phyloP scores from a whole-genome alignment of 1,140 invertebrate species.

The Charaxes varanes region DNA sequence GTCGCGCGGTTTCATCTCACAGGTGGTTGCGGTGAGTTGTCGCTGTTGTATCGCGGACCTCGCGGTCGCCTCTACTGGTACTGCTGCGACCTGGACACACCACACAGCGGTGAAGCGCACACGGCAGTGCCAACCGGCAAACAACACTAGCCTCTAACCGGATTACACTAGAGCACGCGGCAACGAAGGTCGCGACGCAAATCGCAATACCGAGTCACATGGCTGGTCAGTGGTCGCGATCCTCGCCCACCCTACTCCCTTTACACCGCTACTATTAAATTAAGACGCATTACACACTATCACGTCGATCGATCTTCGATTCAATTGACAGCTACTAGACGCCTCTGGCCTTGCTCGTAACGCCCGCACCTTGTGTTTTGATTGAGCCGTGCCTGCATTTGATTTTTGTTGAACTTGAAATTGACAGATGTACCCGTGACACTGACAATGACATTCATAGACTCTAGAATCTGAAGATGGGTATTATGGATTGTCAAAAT shows the following conservation, averaged over 20 bases:
- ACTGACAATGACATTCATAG: too few relatives aligned
- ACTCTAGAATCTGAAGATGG: too few relatives aligned
- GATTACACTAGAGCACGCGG: constrained; percentile 32
- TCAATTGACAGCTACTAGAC: too few relatives aligned
- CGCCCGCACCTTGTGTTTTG: too few relatives aligned
- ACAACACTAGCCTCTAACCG: constrained; percentile 22
- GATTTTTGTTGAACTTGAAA: too few relatives aligned
- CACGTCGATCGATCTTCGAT: too few relatives aligned
- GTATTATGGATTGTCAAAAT: too few relatives aligned
- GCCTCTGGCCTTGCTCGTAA: too few relatives aligned
- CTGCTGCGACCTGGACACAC: constrained; percentile 14
- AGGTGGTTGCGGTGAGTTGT: neutral
- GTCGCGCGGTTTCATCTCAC: constrained; percentile 41
- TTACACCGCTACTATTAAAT: neutral
- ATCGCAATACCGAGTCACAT: constrained; percentile 41
- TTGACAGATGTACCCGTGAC: too few relatives aligned
- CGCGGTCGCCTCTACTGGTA: too few relatives aligned
- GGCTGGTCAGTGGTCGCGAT: constrained; percentile 19
- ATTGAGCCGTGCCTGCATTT: too few relatives aligned
- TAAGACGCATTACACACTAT: constrained; percentile 1
- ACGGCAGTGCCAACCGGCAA: constrained; percentile 4
- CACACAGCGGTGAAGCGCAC: constrained; percentile 10
- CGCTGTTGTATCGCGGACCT: constrained; percentile 3
- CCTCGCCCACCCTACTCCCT: constrained; percentile 4
- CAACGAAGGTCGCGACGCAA: constrained; percentile 39